Conservation (phyloP, 2,888 invertebrate genomes). For the Azorinus chamasolen region DNA sequence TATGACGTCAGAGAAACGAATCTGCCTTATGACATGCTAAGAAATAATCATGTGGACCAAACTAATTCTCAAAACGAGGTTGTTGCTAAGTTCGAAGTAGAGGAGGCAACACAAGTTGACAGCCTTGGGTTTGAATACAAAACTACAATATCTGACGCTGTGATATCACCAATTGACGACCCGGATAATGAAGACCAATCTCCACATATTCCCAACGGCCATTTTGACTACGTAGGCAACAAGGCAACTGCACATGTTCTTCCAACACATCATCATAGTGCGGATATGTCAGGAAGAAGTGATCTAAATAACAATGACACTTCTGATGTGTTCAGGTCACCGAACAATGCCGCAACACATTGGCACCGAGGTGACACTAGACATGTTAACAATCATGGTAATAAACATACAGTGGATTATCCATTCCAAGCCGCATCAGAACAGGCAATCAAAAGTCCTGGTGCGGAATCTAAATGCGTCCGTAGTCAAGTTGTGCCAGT, state of each 20-base stretch:
- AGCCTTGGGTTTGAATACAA: too few species aligned
- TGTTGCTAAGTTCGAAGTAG: too few species aligned
- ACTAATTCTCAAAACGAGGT: too few species aligned
- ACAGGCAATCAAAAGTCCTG: conserved; percentile 14
- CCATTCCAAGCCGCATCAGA: background rate
- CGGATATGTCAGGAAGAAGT: conserved; percentile 30
- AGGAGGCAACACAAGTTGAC: too few species aligned
- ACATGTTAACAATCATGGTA: background rate
- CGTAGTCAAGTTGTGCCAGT: conserved; percentile 66
- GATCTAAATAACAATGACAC: conserved; percentile 71
- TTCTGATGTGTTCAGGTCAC: background rate
- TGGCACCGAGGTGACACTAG: background rate
- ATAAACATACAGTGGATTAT: background rate
- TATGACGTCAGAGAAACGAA: too few species aligned
- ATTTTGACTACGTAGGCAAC: background rate
- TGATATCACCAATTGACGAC: conserved; percentile 64
- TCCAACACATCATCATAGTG: conserved; percentile 5
- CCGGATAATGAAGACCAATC: conserved; percentile 32
- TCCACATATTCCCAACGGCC: background rate
- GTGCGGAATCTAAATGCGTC: conserved; percentile 43
- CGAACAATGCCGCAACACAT: too few species aligned
- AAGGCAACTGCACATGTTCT: too few species aligned
- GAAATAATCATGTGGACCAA: too few species aligned
- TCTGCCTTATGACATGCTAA: too few species aligned
- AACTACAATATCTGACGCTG: conserved; percentile 26